Percentiles rank a stretch among this genome's conserved stretches.
phyloP scores from a whole-genome alignment of 2,797 vertebrate genomes.

The Darevskia mixta region DNA sequence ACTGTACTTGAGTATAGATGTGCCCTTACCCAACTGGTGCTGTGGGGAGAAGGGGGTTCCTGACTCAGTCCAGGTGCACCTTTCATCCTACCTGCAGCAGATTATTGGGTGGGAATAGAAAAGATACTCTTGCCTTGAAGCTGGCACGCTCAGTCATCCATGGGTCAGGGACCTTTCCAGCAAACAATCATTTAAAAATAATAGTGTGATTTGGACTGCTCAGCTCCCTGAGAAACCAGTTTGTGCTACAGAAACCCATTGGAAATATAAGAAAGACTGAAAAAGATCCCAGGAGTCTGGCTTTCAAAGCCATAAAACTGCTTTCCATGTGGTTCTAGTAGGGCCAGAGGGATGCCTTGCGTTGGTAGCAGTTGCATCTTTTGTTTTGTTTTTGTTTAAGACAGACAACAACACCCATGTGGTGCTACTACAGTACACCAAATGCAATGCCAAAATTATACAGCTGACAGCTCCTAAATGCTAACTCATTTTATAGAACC shows the following conservation, averaged over 20 bases:
- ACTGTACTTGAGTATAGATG: not conserved
- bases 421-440: constrained; percentile 40
- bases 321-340: constrained; percentile 31
- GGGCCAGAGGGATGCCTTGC: constrained; percentile 23
- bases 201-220: constrained; percentile 6
- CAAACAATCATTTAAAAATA: constrained; percentile 6
- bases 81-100: not conserved
- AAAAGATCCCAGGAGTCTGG: constrained; percentile 39
- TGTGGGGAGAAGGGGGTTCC: not conserved
- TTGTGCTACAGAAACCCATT: constrained; percentile 33
- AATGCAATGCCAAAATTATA: constrained; percentile 46
- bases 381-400: not conserved
- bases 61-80: not conserved
- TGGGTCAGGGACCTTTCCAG: not conserved
- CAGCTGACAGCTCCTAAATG: constrained; percentile 35
- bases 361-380: constrained; percentile 35
- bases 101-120: not conserved
- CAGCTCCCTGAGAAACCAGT: constrained; percentile 35
- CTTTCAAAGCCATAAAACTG: constrained; percentile 22
- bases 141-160: not conserved
- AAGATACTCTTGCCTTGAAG: constrained; percentile 2
- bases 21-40: not conserved
- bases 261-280: constrained; percentile 22
- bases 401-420: constrained; percentile 22
- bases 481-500: constrained; percentile 33